Conservation (phyloP, 2,797 vertebrate species). For the Pseudomugil tenellus region DNA sequence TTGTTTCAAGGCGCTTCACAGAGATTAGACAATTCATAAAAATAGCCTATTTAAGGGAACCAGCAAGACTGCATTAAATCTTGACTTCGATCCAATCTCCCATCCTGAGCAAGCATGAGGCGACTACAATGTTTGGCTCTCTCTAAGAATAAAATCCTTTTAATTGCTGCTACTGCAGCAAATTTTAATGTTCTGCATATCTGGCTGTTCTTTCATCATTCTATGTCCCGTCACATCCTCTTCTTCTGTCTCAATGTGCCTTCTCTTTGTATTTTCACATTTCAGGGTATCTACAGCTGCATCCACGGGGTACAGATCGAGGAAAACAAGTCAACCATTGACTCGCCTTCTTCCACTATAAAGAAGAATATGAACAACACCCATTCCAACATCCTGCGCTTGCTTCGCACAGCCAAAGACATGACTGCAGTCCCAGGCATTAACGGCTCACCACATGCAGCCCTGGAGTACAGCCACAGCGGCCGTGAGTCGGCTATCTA, state of each 20-base stretch:
- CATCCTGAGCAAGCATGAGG: too few relatives aligned
- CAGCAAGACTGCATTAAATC: too few relatives aligned
- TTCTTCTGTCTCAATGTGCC: constrained; percentile 57
- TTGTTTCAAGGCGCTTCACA: too few relatives aligned
- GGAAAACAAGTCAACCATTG: constrained; percentile 94
- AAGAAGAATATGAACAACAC: constrained; percentile 99
- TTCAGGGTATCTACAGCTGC: constrained; percentile 99
- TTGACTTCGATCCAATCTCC: too few relatives aligned
- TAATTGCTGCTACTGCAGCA: constrained; percentile 29
- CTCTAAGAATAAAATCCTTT: constrained; percentile 31
- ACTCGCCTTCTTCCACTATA: constrained; percentile 96
- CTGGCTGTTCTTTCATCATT: constrained; percentile 34
- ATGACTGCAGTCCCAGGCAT: constrained; percentile 92
- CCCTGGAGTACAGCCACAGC: constrained; percentile 91
- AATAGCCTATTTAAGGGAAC: too few relatives aligned
- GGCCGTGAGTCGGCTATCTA: constrained; percentile 92
- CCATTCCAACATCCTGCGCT: constrained; percentile 97
- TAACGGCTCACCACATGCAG: constrained; percentile 92
- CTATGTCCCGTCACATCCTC: constrained; percentile 56
- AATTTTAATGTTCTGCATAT: constrained; percentile 35
- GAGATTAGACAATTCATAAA: too few relatives aligned
- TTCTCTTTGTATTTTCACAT: constrained; percentile 52
- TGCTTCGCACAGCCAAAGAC: constrained; percentile 98
- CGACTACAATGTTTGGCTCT: constrained; percentile 30
- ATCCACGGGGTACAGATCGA: constrained; percentile 98